These are phyloP conservation scores for Herpailurus yagouaroundi DNA, from an alignment of 2,113 vertebrate genomes.

Conservation along the genomic window DNA sequence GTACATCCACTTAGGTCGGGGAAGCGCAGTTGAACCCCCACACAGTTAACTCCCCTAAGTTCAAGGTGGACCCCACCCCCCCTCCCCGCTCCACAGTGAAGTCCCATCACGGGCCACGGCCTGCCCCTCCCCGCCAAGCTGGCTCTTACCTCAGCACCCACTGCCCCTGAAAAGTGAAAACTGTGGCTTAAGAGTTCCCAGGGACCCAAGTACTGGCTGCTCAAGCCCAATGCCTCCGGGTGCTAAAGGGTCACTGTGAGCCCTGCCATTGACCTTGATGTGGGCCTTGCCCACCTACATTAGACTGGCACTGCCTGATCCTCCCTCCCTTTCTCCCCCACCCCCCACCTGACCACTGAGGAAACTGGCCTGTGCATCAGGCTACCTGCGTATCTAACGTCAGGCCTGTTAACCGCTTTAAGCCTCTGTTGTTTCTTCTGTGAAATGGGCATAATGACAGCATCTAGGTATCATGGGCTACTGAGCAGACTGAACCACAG, in stretches of 20 bases:
- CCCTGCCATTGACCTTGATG: neutral
- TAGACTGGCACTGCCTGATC: neutral
- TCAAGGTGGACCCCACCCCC: neutral
- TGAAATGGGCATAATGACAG: neutral
- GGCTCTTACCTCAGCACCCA: neutral
- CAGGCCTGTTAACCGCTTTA: neutral
- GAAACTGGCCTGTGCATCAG: neutral
- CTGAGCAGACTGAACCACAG: neutral
- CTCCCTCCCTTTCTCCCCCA: neutral
- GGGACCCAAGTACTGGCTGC: neutral
- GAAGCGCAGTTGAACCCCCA: neutral
- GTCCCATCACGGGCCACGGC: neutral
- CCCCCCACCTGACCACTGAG: neutral
- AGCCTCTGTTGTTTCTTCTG: neutral
- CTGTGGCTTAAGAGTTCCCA: too few species aligned
- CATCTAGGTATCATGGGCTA: accelerated
- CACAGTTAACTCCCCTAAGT: neutral
- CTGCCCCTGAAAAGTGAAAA: neutral
- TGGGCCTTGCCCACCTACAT: neutral
- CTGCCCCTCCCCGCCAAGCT: neutral
- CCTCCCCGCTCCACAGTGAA: too few species aligned
- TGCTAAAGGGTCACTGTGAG: neutral
- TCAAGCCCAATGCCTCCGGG: neutral
- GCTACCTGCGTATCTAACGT: neutral
- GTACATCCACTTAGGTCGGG: accelerated